These are phyloP conservation scores for Drosophila repleta DNA, from an alignment of 1,140 invertebrate species.

Conservation along the genomic window DNA sequence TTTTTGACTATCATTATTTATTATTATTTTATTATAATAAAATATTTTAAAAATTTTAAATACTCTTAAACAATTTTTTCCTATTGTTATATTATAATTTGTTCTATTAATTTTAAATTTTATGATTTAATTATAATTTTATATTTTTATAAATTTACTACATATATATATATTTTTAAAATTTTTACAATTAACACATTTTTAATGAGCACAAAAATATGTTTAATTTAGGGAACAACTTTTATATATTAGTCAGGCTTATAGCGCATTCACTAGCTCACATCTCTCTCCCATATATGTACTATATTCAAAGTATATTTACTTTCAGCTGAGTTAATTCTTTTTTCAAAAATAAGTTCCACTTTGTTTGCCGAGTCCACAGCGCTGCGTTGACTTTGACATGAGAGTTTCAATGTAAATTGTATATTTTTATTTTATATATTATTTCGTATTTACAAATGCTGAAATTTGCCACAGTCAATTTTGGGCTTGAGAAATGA, in stretches of 20 bases:
- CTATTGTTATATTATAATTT: too few species aligned
- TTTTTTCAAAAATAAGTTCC: conserved; percentile 33
- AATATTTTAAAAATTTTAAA: too few species aligned
- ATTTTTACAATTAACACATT: too few species aligned
- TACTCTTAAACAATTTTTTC: too few species aligned
- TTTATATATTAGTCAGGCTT: not conserved
- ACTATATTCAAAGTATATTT: conserved; percentile 4
- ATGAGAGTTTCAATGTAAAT: conserved; percentile 51
- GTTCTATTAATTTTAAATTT: too few species aligned
- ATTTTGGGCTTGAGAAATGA: conserved; percentile 45
- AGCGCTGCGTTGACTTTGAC: conserved; percentile 58
- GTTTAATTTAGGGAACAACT: too few species aligned
- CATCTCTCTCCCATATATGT: not conserved
- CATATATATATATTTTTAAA: too few species aligned
- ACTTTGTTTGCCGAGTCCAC: conserved; percentile 59
- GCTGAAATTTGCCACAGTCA: not conserved
- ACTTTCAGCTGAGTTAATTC: conserved; percentile 13
- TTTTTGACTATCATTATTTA: too few species aligned
- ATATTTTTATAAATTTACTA: too few species aligned
- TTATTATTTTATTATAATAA: too few species aligned
- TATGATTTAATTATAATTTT: too few species aligned
- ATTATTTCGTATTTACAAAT: not conserved
- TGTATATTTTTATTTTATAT: conserved; percentile 31
- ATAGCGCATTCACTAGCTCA: conserved; percentile 40
- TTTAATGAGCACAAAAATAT: not conserved